Percentiles rank a stretch among this genome's conserved stretches.
phyloP scores from a whole-genome alignment of 2,888 invertebrate species.

The Prenolepis imparis region DNA sequence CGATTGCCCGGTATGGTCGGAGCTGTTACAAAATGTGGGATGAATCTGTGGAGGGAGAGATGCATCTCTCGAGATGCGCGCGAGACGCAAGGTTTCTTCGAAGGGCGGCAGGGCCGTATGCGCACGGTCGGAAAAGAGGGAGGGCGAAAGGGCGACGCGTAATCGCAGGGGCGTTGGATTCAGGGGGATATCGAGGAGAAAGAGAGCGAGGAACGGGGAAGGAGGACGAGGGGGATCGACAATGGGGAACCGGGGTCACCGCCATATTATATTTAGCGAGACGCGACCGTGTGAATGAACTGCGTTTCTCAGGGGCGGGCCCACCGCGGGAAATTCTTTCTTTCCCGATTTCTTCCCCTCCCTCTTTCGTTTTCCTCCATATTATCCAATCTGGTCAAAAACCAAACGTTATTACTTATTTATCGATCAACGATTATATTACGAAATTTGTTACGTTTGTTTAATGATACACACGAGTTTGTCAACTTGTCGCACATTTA shows the following conservation, averaged over 20 bases:
- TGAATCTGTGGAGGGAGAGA: neutral
- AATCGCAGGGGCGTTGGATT: conserved; percentile 83
- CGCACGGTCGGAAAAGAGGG: conserved; percentile 19
- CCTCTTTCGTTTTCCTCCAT: neutral
- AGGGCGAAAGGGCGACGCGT: conserved; percentile 67
- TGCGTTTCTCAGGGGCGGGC: conserved; percentile 79
- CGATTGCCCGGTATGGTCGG: neutral
- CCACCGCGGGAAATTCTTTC: conserved; percentile 56
- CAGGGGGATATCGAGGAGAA: conserved; percentile 75
- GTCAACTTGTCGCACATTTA: neutral
- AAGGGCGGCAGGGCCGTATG: conserved; percentile 49
- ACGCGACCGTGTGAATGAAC: conserved; percentile 84
- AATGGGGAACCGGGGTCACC: conserved; percentile 77
- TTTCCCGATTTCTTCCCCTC: conserved; percentile 20
- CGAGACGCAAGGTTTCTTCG: conserved; percentile 25
- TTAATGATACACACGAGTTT: neutral
- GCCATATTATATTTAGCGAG: conserved; percentile 85
- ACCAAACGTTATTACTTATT: neutral
- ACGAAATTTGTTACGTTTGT: neutral
- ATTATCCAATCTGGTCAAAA: neutral
- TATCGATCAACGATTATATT: neutral
- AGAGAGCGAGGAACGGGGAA: conserved; percentile 61
- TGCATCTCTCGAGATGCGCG: conserved; percentile 35
- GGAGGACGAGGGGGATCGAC: conserved; percentile 62
- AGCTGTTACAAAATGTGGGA: conserved; percentile 13